Conservation (phyloP, 2,888 invertebrate genomes). For the Campoplex nolae region DNA sequence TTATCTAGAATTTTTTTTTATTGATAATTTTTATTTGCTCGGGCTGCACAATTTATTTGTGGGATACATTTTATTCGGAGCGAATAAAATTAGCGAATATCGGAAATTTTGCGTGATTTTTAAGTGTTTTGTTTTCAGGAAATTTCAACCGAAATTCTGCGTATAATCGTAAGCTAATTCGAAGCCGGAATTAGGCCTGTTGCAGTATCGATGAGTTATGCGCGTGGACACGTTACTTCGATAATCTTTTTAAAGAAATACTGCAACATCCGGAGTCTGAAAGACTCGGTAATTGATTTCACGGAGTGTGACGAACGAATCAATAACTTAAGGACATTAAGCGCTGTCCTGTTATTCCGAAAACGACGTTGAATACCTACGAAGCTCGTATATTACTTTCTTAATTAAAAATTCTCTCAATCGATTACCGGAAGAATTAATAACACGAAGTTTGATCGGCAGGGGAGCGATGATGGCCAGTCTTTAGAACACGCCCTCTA, state of each 20-base stretch:
- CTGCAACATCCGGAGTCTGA: not conserved
- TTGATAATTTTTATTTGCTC: constrained; percentile 1
- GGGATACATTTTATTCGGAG: not conserved
- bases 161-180: not conserved
- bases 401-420: constrained; percentile 65
- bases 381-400: constrained; percentile 46
- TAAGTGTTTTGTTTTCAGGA: not conserved
- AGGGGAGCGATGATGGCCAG: constrained; percentile 55
- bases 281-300: constrained; percentile 12
- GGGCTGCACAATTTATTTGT: constrained; percentile 20
- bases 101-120: not conserved
- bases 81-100: not conserved
- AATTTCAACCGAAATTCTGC: not conserved
- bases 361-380: constrained; percentile 8
- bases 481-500: constrained; percentile 55
- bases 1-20: not conserved
- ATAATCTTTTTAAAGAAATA: not conserved
- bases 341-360: constrained; percentile 31
- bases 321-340: constrained; percentile 20
- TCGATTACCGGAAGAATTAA: constrained; percentile 64
- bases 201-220: not conserved
- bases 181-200: not conserved
- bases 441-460: constrained; percentile 60
- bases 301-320: constrained; percentile 29
- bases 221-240: not conserved